phyloP scores from a whole-genome alignment of 2,113 vertebrate genomes.

The Myodes glareolus region DNA sequence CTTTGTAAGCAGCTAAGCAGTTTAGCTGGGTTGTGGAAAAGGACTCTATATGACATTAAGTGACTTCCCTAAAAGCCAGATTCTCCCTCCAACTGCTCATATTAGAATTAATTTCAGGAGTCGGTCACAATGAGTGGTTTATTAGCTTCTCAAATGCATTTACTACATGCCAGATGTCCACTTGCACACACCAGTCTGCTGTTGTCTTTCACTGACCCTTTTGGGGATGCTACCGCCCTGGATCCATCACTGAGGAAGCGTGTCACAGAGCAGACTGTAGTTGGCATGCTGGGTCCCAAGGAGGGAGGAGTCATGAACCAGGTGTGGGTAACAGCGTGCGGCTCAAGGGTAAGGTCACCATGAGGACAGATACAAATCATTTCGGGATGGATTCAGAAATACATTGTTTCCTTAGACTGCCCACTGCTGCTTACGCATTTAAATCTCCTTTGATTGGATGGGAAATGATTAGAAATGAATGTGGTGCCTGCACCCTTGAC shows the following conservation, averaged over 20 bases:
- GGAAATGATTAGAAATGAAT: neutral
- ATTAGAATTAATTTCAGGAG: conserved; percentile 85
- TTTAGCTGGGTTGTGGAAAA: conserved; percentile 80
- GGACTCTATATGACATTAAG: conserved; percentile 80
- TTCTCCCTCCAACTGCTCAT: conserved; percentile 82
- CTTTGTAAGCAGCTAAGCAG: conserved; percentile 76
- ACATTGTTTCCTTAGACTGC: neutral
- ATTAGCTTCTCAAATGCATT: conserved; percentile 86
- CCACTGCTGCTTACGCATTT: neutral
- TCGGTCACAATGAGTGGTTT: conserved; percentile 84
- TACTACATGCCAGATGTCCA: conserved; percentile 84
- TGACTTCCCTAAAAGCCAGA: conserved; percentile 85
- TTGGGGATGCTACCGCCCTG: neutral
- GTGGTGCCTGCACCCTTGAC: neutral
- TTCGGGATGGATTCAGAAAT: neutral
- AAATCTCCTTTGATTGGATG: neutral
- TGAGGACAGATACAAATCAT: neutral
- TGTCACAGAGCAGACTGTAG: conserved; percentile 28
- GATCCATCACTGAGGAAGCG: conserved; percentile 61
- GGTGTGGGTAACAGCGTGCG: neutral
- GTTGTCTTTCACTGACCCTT: conserved; percentile 76
- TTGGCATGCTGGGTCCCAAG: neutral
- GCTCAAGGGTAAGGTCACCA: neutral
- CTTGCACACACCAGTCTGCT: conserved; percentile 79
- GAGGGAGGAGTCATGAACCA: neutral